Percentiles rank a stretch among this genome's conserved stretches.
phyloP scores from a whole-genome alignment of 2,888 invertebrate species.

The Piscicola geometra region DNA sequence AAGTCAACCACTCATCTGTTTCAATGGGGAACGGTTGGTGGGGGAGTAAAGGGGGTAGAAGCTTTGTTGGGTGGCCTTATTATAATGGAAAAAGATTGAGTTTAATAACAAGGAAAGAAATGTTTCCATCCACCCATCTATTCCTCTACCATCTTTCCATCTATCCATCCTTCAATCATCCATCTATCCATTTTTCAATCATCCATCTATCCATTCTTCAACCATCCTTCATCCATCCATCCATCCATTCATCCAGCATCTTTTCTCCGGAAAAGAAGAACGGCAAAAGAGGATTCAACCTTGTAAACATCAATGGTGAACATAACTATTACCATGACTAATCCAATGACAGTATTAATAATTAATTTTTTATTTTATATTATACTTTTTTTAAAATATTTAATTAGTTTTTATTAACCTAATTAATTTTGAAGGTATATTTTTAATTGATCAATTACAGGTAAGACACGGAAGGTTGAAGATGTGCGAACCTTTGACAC shows the following conservation, averaged over 20 bases:
- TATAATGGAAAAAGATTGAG: too few species aligned
- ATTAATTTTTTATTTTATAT: too few species aligned
- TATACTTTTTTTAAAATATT: neutral
- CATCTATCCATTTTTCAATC: too few species aligned
- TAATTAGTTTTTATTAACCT: neutral
- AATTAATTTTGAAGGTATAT: neutral
- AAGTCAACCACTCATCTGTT: slow-evolving; percentile 38
- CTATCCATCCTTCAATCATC: too few species aligned
- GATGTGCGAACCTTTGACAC: slow-evolving; percentile 36
- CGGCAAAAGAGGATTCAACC: slow-evolving; percentile 38
- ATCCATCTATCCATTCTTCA: too few species aligned
- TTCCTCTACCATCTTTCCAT: too few species aligned
- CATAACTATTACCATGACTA: neutral
- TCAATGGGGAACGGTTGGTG: slow-evolving; percentile 37
- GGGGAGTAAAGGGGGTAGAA: too few species aligned
- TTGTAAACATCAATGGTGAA: slow-evolving; percentile 38
- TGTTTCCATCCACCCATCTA: too few species aligned
- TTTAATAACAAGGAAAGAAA: too few species aligned
- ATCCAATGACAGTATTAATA: too few species aligned
- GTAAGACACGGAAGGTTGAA: slow-evolving; percentile 29
- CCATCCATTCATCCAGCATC: slow-evolving; percentile 33
- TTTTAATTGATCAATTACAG: slow-evolving; percentile 1
- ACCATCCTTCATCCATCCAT: too few species aligned
- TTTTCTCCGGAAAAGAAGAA: slow-evolving; percentile 38
- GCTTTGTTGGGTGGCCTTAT: too few species aligned